Conservation (phyloP, 2,888 invertebrate genomes). For the Sinodicranocentrus sp. region DNA sequence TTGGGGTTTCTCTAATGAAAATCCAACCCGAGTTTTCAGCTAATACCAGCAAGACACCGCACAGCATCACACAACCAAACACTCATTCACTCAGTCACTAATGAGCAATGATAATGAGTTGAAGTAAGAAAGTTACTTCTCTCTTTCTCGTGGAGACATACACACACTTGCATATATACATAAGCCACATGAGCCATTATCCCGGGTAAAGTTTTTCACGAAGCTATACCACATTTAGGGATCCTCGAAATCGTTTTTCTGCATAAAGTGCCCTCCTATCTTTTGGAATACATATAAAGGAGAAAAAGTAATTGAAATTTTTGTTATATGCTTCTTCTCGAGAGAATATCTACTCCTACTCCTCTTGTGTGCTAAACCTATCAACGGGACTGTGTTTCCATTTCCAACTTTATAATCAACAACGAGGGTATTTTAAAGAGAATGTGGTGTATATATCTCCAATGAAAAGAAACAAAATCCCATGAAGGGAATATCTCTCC, state of each 20-base stretch:
- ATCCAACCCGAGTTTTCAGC: constrained; percentile 14
- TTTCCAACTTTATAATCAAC: constrained; percentile 29
- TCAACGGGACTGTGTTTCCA: constrained; percentile 18
- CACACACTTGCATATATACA: neutral
- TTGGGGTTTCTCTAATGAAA: constrained; percentile 53
- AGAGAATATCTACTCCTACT: constrained; percentile 35
- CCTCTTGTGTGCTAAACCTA: constrained; percentile 25
- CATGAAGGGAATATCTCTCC: neutral
- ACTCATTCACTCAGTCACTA: constrained; percentile 56
- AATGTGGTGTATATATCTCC: no score
- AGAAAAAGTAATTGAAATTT: constrained; percentile 36
- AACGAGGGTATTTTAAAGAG: constrained; percentile 40
- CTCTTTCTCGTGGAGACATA: constrained; percentile 20
- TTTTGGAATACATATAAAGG: no score
- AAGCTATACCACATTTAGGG: no score
- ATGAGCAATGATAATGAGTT: constrained; percentile 66
- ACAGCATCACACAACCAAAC: constrained; percentile 5
- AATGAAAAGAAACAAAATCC: constrained; percentile 4
- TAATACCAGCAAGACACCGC: constrained; percentile 9
- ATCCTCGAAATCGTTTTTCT: no score
- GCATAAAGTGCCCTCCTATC: no score
- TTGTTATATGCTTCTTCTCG: constrained; percentile 3
- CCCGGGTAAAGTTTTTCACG: no score
- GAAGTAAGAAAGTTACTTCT: constrained; percentile 46
- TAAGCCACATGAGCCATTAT: neutral